phyloP scores from a whole-genome alignment of 2,888 invertebrate genomes.

The Drosophila longiperda region DNA sequence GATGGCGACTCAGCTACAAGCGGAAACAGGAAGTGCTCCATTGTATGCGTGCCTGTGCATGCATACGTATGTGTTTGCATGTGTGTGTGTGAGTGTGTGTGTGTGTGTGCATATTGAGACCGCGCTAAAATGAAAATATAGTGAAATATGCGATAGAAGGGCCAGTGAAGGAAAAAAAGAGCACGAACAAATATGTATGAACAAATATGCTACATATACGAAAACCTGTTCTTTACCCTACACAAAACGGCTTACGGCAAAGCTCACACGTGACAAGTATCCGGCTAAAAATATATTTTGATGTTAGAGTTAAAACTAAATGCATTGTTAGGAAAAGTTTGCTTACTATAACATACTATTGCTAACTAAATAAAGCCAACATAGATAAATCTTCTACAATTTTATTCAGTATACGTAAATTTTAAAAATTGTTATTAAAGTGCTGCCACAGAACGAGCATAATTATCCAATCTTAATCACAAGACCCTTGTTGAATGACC shows the following conservation, averaged over 20 bases:
- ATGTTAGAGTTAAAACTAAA: neutral
- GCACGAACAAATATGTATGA: constrained; percentile 15
- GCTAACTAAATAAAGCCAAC: neutral
- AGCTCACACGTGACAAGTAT: constrained; percentile 1
- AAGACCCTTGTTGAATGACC: neutral
- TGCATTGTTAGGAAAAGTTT: neutral
- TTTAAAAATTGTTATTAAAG: neutral
- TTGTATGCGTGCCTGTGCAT: constrained; percentile 46
- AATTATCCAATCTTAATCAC: neutral
- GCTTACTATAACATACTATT: neutral
- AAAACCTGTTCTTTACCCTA: constrained; percentile 22
- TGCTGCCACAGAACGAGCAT: neutral
- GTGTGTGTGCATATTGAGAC: constrained; percentile 42
- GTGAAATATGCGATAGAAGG: constrained; percentile 68
- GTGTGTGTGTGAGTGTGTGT: constrained; percentile 24
- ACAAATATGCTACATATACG: constrained; percentile 24
- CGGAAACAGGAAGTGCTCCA: constrained; percentile 78
- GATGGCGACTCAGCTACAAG: constrained; percentile 62
- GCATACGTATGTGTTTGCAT: neutral
- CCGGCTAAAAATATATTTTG: neutral
- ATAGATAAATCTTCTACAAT: neutral
- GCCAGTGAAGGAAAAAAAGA: constrained; percentile 14
- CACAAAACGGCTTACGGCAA: neutral
- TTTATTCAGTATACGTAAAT: neutral
- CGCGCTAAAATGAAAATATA: constrained; percentile 74